These are phyloP conservation scores for Musca domestica DNA, from an alignment of 1,140 invertebrate genomes.

Conservation along the genomic window DNA sequence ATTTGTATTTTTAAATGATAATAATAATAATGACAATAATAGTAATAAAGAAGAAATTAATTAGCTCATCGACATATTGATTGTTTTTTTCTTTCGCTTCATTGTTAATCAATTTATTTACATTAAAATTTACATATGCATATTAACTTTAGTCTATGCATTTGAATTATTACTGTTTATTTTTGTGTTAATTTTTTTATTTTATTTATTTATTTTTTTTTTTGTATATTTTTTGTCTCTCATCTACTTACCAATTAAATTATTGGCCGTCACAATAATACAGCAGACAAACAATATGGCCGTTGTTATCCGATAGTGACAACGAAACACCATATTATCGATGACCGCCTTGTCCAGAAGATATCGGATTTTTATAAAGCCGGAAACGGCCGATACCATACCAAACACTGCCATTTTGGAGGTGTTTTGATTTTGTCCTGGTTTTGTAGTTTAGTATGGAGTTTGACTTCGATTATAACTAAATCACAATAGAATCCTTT, in stretches of 20 bases:
- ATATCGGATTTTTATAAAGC: constrained; percentile 83
- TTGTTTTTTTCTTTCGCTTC: background rate
- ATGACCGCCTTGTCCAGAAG: constrained; percentile 82
- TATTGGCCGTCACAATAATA: constrained; percentile 85
- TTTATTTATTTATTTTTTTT: background rate
- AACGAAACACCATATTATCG: constrained; percentile 86
- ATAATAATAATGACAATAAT: no score
- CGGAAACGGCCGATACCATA: constrained; percentile 77
- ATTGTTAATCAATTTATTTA: background rate
- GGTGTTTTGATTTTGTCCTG: background rate
- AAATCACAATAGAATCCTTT: background rate
- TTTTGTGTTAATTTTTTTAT: background rate
- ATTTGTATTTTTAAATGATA: no score
- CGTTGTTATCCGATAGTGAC: constrained; percentile 86
- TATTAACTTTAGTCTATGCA: constrained; percentile 1
- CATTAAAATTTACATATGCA: background rate
- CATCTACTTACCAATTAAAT: constrained; percentile 73
- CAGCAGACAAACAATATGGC: constrained; percentile 83
- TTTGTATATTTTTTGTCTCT: background rate
- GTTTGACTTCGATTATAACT: background rate
- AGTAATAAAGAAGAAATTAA: no score
- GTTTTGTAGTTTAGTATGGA: background rate
- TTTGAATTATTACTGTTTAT: background rate
- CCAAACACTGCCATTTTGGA: constrained; percentile 74
- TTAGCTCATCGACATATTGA: background rate